A percentile compares a stretch with the other conserved stretches of the same genome.
Conservation (phyloP, 2,113 vertebrate genomes). For the Buteo buteo region DNA sequence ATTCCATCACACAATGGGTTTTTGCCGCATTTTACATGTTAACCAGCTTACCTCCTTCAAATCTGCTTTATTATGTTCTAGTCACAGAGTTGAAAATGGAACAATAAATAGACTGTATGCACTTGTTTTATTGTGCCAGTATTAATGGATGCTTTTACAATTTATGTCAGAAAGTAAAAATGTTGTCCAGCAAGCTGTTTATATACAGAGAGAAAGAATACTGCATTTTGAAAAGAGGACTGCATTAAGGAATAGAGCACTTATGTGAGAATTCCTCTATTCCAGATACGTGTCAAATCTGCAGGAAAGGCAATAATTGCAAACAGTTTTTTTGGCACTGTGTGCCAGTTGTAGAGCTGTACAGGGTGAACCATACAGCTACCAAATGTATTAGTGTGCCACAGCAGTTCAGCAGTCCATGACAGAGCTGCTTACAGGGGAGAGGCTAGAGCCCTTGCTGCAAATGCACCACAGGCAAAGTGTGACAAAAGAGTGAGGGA, state of each 20-base stretch:
- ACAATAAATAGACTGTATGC: background rate
- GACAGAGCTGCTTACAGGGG: background rate
- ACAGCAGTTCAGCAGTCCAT: background rate
- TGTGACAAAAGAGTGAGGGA: background rate
- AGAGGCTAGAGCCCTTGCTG: background rate
- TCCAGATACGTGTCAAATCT: background rate
- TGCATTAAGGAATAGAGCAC: background rate
- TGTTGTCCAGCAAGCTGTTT: background rate
- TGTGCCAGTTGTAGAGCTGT: background rate
- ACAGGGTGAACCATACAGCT: background rate
- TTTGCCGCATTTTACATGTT: background rate
- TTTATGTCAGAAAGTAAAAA: background rate
- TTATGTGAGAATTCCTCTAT: background rate
- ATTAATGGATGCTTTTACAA: background rate
- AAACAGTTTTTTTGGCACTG: background rate
- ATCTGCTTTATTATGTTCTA: background rate
- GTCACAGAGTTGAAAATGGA: background rate
- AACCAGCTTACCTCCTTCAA: background rate
- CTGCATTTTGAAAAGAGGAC: background rate
- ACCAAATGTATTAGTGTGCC: background rate
- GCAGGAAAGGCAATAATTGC: background rate
- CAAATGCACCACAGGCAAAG: background rate
- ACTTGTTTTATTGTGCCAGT: background rate
- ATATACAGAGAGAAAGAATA: background rate
- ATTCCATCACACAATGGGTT: background rate